Base-by-base conservation (phyloP, 2,113 vertebrate species). In the Gymnogyps californianus region DNA sequence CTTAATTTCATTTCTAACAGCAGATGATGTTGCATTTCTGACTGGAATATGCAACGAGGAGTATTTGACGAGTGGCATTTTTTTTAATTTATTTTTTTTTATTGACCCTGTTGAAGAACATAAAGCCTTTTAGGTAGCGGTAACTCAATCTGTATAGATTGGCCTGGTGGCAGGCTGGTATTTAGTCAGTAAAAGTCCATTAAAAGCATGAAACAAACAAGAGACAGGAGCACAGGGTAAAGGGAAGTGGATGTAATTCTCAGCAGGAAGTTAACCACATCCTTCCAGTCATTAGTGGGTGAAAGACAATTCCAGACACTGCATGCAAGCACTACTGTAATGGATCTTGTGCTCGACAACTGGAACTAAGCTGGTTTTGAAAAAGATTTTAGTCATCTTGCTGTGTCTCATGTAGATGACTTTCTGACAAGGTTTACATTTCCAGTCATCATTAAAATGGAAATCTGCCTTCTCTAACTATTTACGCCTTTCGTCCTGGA, bases 141-240 rank as follows among this genome's bases (percentile, higher is more conserved):
- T 92, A 96, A 96, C 40, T 88, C 90, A 87, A 75, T 89, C 83
- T 64, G 38, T 82, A 95, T 89, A 76, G 88, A 94, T 67, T 70
- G 67, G 80, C 67, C 79, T 62, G 58, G 86, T 74, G 58, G 58
- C 44, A 82, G 72, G 24, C 47, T 87, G 40, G 52, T 47, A 76
- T 92, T 90, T 10, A 92, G 61, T n/a, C 66, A 80, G 29, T 36
- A 24, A 17, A 94, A 93, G 64, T 32, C 54, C 61, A 91, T 75
- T 92, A 83, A 86, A 85, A 58, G 52, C 78, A 77, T 4, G 26
- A 65, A 85, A 67, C 7, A 90, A 94, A 79, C 36, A 83, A 38
- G 65, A 93, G 65, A 16, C 36, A 78, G 66, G 17, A 92, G 58
- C 47, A 29, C 31, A 11, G 32, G 67, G 46, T 8, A 38, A 54